Conservation (phyloP, 1,140 invertebrate species). For the Polypedilum vanderplanki region DNA sequence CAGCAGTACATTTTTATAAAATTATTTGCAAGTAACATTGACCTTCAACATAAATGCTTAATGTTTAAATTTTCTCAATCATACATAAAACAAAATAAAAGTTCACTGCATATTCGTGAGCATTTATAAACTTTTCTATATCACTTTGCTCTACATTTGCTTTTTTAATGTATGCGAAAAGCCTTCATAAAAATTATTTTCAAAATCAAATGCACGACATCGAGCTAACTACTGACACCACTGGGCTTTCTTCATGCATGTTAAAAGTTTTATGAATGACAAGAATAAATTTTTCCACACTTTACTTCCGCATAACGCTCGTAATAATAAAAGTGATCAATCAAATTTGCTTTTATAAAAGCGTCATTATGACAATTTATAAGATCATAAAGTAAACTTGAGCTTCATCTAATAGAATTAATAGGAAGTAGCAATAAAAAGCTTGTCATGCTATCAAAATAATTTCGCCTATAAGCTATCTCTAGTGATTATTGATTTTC, state of each 20-base stretch:
- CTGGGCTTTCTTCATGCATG: neutral
- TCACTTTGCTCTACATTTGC: neutral
- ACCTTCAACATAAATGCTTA: too few species aligned
- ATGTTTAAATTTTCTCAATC: too few species aligned
- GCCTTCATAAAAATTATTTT: constrained; percentile 9
- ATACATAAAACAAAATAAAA: neutral
- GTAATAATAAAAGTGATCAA: neutral
- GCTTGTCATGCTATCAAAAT: too few species aligned
- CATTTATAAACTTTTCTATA: neutral
- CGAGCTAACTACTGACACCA: neutral
- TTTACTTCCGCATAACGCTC: neutral
- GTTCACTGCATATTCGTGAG: constrained; percentile 11
- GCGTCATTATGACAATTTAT: too few species aligned
- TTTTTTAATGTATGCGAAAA: neutral
- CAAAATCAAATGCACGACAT: constrained; percentile 5
- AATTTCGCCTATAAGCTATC: too few species aligned
- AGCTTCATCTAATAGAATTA: too few species aligned
- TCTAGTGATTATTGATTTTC: too few species aligned
- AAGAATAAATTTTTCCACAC: constrained; percentile 11
- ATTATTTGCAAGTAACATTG: too few species aligned
- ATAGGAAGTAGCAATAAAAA: too few species aligned
- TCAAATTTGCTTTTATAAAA: neutral
- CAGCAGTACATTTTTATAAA: too few species aligned
- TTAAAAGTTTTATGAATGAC: neutral
- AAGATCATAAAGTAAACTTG: too few species aligned